phyloP scores from a whole-genome alignment of 1,140 invertebrate species.

The Cylas formicarius region DNA sequence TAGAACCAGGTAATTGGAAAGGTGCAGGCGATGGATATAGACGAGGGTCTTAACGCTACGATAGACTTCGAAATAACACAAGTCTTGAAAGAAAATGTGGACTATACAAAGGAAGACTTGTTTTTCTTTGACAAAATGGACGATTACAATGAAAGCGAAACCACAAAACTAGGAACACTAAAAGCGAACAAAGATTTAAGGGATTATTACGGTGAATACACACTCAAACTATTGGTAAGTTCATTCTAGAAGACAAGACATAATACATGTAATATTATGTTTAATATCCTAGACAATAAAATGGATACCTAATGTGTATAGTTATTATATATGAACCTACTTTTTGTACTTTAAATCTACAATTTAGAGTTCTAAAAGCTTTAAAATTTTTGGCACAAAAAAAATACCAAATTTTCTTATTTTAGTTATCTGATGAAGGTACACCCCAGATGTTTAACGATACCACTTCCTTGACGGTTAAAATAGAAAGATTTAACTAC shows the following conservation, averaged over 20 bases:
- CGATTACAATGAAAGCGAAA: constrained; percentile 11
- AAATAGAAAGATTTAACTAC: constrained; percentile 32
- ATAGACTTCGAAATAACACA: constrained; percentile 42
- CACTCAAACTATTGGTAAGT: constrained; percentile 43
- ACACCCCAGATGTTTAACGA: constrained; percentile 28
- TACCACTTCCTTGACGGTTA: constrained; percentile 42
- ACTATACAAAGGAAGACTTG: constrained; percentile 27
- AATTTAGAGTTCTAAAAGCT: no score
- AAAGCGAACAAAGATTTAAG: constrained; percentile 40
- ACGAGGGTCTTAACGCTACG: constrained; percentile 46
- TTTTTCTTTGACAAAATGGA: constrained; percentile 42
- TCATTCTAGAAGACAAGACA: no score
- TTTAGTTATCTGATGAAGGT: constrained; percentile 46
- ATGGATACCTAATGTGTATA: no score
- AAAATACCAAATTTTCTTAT: constrained; percentile 9
- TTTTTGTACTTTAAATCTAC: no score
- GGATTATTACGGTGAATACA: constrained; percentile 48
- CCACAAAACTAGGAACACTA: constrained; percentile 39
- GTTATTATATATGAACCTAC: no score
- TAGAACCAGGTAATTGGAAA: constrained; percentile 34
- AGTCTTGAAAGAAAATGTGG: constrained; percentile 37
- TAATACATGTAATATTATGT: no score
- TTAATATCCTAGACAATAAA: no score
- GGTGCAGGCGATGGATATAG: constrained; percentile 32
- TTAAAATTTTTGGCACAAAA: no score